These are phyloP conservation scores for Drosophila nr. perissopoda DNA, from an alignment of 2,888 invertebrate species.

Conservation along the genomic window DNA sequence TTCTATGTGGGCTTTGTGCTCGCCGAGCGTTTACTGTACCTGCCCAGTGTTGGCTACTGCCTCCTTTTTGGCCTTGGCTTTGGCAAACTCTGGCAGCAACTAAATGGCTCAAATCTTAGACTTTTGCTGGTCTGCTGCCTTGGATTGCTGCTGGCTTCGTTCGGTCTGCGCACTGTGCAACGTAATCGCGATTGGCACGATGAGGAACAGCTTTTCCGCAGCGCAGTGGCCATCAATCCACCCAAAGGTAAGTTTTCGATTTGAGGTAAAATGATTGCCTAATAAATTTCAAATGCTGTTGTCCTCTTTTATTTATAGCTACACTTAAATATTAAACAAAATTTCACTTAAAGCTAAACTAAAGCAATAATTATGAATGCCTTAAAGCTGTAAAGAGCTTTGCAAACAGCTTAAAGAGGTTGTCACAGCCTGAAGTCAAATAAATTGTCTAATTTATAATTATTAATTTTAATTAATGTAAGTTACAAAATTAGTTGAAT, in stretches of 20 bases:
- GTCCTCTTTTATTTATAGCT: not conserved
- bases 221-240: conserved; percentile 96
- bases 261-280: not conserved
- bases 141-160: conserved; percentile 88
- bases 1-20: conserved; percentile 99
- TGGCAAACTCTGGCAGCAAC: conserved; percentile 83
- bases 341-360: not conserved
- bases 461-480: not conserved
- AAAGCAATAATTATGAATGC: not conserved
- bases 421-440: not conserved
- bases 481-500: not conserved
- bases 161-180: conserved; percentile 91
- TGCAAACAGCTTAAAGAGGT: not conserved
- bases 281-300: not conserved
- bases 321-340: not conserved
- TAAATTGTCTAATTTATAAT: not conserved
- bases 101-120: conserved; percentile 74
- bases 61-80: conserved; percentile 92
- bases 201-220: conserved; percentile 96
- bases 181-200: conserved; percentile 96
- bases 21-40: conserved; percentile 97
- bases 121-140: conserved; percentile 79
- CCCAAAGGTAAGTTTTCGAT: conserved; percentile 92
- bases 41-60: conserved; percentile 98
- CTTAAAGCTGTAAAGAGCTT: not conserved